phyloP scores from a whole-genome alignment of 1,140 invertebrate species.

The Ditylenchus dipsaci region DNA sequence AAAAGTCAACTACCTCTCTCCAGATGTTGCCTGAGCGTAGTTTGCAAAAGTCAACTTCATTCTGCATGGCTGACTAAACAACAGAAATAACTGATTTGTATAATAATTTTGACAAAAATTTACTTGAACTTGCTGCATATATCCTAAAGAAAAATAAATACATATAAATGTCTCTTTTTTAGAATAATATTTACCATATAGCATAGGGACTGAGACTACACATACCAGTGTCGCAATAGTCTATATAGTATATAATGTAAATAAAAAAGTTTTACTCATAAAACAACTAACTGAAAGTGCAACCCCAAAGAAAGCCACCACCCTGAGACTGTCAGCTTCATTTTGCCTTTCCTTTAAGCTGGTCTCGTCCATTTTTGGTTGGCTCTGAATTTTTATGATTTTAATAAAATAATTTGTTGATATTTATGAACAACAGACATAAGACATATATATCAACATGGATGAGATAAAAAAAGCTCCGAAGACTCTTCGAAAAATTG shows the following conservation, averaged over 20 bases:
- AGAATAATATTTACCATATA: slow-evolving; percentile 44
- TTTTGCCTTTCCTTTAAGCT: slow-evolving; percentile 12
- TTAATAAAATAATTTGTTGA: neutral
- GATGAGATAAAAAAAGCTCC: too few relatives aligned
- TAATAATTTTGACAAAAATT: too few relatives aligned
- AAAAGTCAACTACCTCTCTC: slow-evolving; percentile 35
- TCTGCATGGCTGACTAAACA: slow-evolving; percentile 37
- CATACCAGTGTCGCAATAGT: slow-evolving; percentile 55
- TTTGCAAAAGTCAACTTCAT: slow-evolving; percentile 44
- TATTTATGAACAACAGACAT: neutral
- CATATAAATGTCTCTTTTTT: neutral
- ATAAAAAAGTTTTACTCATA: too few relatives aligned
- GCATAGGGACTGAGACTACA: slow-evolving; percentile 57
- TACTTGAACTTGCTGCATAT: neutral
- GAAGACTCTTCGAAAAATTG: too few relatives aligned
- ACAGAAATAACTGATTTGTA: neutral
- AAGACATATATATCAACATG: neutral
- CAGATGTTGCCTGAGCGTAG: slow-evolving; percentile 42
- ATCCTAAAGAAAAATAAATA: neutral
- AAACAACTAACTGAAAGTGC: slow-evolving; percentile 24
- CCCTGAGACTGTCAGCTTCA: slow-evolving; percentile 31
- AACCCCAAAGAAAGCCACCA: slow-evolving; percentile 44
- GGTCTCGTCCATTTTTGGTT: slow-evolving; percentile 4
- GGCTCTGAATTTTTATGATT: neutral
- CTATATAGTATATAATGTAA: too few relatives aligned